phyloP scores from a whole-genome alignment of 2,888 invertebrate species.

The Lumbricus terrestris region DNA sequence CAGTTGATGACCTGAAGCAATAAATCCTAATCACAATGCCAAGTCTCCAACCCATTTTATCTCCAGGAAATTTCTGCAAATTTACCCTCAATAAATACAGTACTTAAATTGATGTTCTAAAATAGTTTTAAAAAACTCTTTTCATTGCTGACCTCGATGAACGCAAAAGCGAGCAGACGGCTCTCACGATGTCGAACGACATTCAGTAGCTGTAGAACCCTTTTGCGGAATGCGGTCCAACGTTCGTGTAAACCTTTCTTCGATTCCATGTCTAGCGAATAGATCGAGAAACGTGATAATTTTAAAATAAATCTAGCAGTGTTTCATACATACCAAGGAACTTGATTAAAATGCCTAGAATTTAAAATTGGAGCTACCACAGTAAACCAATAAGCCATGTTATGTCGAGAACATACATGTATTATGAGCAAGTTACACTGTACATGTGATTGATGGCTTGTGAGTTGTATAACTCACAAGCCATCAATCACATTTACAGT shows the following conservation, averaged over 20 bases:
- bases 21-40: neutral
- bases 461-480: too few species aligned
- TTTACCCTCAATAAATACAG: neutral
- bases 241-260: neutral
- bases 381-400: too few species aligned
- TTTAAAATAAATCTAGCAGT: too few species aligned
- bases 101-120: neutral
- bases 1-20: neutral
- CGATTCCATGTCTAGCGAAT: neutral
- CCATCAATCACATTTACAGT: too few species aligned
- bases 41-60: neutral
- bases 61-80: neutral
- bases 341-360: too few species aligned
- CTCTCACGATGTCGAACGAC: neutral
- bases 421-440: too few species aligned
- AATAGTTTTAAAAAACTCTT: neutral
- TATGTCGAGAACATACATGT: too few species aligned
- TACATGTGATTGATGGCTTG: too few species aligned
- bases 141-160: neutral
- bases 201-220: neutral
- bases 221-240: neutral
- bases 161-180: neutral
- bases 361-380: too few species aligned
- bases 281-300: neutral
- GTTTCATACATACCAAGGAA: too few species aligned